A percentile compares a stretch with the other conserved stretches of the same genome.
These are phyloP conservation scores for Corydoras sp. DNA, from an alignment of 2,113 vertebrate species.

Conservation along the genomic window DNA sequence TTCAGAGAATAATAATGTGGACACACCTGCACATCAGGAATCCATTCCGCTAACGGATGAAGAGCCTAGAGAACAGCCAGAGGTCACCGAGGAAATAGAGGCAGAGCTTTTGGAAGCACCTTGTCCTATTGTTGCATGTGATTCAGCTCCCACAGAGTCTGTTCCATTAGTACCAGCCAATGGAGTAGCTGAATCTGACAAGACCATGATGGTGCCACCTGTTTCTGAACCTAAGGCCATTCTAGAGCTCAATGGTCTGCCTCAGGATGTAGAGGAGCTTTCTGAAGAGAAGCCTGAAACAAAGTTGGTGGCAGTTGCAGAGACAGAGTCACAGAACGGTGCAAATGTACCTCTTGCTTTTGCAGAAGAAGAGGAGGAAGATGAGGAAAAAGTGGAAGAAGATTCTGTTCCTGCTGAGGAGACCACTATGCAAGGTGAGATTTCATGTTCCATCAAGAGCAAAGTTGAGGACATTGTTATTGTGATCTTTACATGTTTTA, in stretches of 20 bases:
- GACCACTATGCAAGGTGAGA: constrained; percentile 71
- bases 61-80: constrained; percentile 35
- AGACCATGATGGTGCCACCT: constrained; percentile 23
- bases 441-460: neutral
- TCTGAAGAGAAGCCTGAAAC: constrained; percentile 57
- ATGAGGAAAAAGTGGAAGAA: constrained; percentile 49
- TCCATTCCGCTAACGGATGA: constrained; percentile 50
- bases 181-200: neutral
- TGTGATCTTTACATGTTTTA: neutral
- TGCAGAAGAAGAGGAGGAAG: constrained; percentile 28
- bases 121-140: neutral
- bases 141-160: neutral
- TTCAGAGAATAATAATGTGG: constrained; percentile 49
- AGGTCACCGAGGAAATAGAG: constrained; percentile 41
- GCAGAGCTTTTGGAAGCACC: constrained; percentile 26
- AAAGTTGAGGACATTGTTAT: neutral
- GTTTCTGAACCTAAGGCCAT: constrained; percentile 41
- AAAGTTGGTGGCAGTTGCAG: constrained; percentile 71
- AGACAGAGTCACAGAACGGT: constrained; percentile 61
- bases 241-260: constrained; percentile 72
- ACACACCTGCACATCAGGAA: constrained; percentile 55
- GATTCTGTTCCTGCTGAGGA: constrained; percentile 60
- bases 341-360: constrained; percentile 33
- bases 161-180: neutral
- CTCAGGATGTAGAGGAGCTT: constrained; percentile 58